Conservation (phyloP, 2,113 vertebrate species). For the Tetrao urogallus region DNA sequence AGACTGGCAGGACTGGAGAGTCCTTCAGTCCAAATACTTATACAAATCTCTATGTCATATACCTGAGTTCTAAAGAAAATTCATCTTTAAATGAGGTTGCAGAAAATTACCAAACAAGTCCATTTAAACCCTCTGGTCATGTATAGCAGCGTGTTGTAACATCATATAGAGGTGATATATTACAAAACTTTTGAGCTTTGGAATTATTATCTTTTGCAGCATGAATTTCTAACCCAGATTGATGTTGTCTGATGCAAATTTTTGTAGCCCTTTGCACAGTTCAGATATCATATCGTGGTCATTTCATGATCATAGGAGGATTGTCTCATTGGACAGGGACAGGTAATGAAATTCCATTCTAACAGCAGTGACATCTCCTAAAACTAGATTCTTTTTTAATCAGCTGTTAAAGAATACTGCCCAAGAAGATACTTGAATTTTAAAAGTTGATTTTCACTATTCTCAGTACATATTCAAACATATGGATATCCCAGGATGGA, state of each 20-base stretch:
- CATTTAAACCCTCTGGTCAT: neutral
- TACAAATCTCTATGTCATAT: neutral
- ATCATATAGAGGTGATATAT: accelerated
- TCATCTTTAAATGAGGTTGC: neutral
- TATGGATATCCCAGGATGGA: neutral
- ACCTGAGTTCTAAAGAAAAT: slow-evolving; percentile 24
- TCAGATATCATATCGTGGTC: neutral
- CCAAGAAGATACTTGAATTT: neutral
- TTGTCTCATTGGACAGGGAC: neutral
- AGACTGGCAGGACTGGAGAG: neutral
- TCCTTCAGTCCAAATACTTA: slow-evolving; percentile 13
- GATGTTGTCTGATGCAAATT: neutral
- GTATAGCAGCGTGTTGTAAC: neutral
- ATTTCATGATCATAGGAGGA: neutral
- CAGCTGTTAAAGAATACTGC: neutral
- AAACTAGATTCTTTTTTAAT: neutral
- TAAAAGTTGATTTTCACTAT: neutral
- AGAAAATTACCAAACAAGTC: neutral
- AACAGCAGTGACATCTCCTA: neutral
- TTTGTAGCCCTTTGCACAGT: neutral
- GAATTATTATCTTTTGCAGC: neutral
- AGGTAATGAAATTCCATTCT: neutral
- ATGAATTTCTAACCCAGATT: neutral
- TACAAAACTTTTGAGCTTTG: neutral
- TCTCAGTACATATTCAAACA: neutral